Base-by-base conservation (phyloP, 2,888 invertebrate species). In the Mayetiola destructor region DNA sequence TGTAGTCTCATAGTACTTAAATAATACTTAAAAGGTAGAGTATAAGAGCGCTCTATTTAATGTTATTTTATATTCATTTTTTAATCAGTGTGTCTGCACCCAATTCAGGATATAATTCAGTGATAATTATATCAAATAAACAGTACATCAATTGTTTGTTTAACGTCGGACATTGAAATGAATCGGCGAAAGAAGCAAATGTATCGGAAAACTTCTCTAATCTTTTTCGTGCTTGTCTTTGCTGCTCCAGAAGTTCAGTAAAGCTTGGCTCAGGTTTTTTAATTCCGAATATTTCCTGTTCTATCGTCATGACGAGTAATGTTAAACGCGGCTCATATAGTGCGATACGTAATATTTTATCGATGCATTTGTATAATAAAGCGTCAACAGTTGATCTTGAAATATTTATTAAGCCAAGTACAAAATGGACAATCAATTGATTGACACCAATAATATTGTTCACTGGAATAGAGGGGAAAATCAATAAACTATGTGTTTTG, bases 141-240 rank as follows among this genome's bases (percentile, higher is more conserved):
- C 83, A 80, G 71, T 91, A 90, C 60, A 82, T 80, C 62, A 91
- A 72, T 81, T 80, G 80, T 69, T 82, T 82, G 62, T 82, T 82
- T 2, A 78, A 71, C 8, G 76, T 72, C 14, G 81, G 80, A 60
- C 75, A 70, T 69, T 81, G 76, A 42, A 76, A 64, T 53, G 73
- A 69, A 58, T 72, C 69, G 56, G 74, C 76, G 57, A 80, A 61
- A n/a, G 73, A 62, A 23, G 73, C 72, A 59, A 75, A 69, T 52
- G 77, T 76, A 1, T 62, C 62, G n/a, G 72, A 62, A 3, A 67
- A 56, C 1, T 63, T 62, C 40, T 72, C 64, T 14, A 80, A 66
- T 59, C 72, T 72, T 0, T 60, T 59, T 3, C 73, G 71, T 1
- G 80, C 79, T n/a, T 62, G 61, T n/a, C 63, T 59, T 62, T 67